Conservation (phyloP, 2,797 vertebrate genomes). For the Taenioides sp. region DNA sequence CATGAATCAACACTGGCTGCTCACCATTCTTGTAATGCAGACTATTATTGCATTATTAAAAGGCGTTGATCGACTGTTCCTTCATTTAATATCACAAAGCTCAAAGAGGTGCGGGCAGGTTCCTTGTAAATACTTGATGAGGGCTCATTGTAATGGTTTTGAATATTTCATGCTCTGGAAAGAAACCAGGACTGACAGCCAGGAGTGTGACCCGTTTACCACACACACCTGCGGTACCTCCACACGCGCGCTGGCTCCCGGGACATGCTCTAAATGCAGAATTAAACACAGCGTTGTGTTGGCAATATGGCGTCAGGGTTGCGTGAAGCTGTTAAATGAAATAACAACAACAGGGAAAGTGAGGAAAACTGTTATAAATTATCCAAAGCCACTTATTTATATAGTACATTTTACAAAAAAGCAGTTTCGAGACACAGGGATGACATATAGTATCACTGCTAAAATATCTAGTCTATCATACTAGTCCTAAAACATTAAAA, state of each 20-base stretch:
- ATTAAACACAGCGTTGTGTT: conserved; percentile 29
- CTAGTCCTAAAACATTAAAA: too few relatives aligned
- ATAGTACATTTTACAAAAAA: too few relatives aligned
- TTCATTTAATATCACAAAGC: conserved; percentile 37
- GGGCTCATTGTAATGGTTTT: conserved; percentile 58
- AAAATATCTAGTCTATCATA: too few relatives aligned
- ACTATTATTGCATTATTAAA: conserved; percentile 32
- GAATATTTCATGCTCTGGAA: conserved; percentile 58
- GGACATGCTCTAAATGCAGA: conserved; percentile 47
- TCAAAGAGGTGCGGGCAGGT: conserved; percentile 36
- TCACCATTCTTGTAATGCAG: conserved; percentile 2
- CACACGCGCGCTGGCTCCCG: conserved; percentile 8
- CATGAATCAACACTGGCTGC: conserved; percentile 6
- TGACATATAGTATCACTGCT: too few relatives aligned
- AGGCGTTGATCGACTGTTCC: conserved; percentile 30
- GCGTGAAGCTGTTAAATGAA: conserved; percentile 5
- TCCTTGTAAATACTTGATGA: conserved; percentile 60
- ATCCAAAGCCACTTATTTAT: not conserved
- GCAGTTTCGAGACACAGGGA: too few relatives aligned
- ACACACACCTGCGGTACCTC: conserved; percentile 8
- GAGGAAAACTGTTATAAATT: not conserved
- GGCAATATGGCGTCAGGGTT: conserved; percentile 16
- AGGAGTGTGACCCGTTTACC: conserved; percentile 43
- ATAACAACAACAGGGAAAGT: not conserved
- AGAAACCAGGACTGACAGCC: conserved; percentile 38